Base-by-base conservation (phyloP, 2,888 invertebrate species). In the Brenthis ino region DNA sequence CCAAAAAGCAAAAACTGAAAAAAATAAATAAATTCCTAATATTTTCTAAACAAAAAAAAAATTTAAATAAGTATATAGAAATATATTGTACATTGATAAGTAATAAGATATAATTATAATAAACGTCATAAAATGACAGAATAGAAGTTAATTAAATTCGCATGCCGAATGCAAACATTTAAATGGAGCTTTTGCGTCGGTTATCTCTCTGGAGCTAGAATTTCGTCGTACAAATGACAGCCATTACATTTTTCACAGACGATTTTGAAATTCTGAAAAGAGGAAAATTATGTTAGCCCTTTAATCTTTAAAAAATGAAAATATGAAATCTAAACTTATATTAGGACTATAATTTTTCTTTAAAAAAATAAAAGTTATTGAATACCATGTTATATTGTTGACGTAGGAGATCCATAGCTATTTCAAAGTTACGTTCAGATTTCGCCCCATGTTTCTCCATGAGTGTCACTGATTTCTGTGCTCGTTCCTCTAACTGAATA, bases 191-290 rank as follows among this genome's bases (percentile, higher is more conserved):
- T 20, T 4, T 48, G 12, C 16, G 16, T 14, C 12, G 20, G 51
- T 73, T 70, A 83, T 67, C 85, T 77, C 66, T 85, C 84, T 11
- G 84, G 84, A 1, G 85, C 84, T 14, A 76, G 74, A 65, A 85
- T 75, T 75, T 84, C 82, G 57, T 85, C 82, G 71, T 85, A 82
- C 51, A 77, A 57, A 70, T 84, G 82, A 4, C 78, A 68, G 0
- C 74, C 77, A 8, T 77, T 77, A 63, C 83, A 84, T 1, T 75
- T 67, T 51, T 78, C 71, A 71, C 84, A 85, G 13, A 74, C 64
- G 65, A 85, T 13, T 69, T 80, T 78, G 71, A 84, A 85, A 73
- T 83, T 82, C 85, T 85, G 77, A 13, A 80, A 77, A 43, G 69
- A 74, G 70, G 51, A 61, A 43, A 43, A 28, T 61, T 51, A 57